phyloP scores from a whole-genome alignment of 2,797 vertebrate species.

The Phylloscopus collybita region DNA sequence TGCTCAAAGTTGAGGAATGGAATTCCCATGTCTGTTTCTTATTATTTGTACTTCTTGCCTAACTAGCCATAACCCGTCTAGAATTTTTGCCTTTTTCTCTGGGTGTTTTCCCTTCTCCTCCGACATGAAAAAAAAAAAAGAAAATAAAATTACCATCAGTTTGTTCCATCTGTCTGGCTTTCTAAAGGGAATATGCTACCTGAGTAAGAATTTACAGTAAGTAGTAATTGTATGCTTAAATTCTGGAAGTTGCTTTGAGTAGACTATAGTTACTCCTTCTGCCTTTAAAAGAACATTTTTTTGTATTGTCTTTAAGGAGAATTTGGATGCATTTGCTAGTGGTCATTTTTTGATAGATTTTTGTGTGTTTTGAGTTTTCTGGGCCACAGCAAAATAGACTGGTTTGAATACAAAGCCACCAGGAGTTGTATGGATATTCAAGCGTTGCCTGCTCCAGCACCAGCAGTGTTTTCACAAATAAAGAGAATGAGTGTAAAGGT shows the following conservation, averaged over 20 bases:
- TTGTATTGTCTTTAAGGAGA: not conserved
- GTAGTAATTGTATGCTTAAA: not conserved
- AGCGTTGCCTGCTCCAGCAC: not conserved
- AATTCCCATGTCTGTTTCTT: not conserved
- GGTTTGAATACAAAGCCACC: not conserved
- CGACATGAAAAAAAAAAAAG: fast-evolving
- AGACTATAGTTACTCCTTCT: not conserved
- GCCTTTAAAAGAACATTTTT: not conserved
- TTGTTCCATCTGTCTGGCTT: not conserved
- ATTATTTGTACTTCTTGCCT: not conserved
- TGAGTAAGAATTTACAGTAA: not conserved
- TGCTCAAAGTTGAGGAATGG: not conserved
- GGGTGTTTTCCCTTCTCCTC: not conserved
- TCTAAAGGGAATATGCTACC: not conserved
- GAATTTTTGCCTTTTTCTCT: not conserved
- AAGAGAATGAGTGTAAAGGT: not conserved
- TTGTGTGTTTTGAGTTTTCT: not conserved
- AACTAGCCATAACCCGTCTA: not conserved
- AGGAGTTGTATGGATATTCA: not conserved
- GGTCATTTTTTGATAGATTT: not conserved
- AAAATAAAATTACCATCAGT: not conserved
- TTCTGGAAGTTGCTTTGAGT: not conserved
- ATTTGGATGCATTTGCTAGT: not conserved
- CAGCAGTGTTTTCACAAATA: not conserved
- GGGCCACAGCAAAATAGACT: not conserved